Conservation (phyloP, 35 echinoderm and acorn worm species). For the Chiridota heheva region DNA sequence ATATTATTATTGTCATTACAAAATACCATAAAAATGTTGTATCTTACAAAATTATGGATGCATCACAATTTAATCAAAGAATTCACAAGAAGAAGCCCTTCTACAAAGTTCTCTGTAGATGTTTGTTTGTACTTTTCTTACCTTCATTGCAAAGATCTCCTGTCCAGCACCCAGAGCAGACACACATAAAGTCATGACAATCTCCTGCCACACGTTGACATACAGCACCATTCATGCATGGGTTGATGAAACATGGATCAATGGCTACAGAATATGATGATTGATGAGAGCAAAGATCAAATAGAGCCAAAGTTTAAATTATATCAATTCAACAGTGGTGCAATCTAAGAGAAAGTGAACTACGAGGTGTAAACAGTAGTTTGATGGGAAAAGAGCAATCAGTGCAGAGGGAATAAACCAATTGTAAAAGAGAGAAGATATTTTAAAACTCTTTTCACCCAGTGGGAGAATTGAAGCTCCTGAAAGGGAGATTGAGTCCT, state of each 20-base stretch:
- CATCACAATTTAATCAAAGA: slow-evolving; percentile 1
- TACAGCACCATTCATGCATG: slow-evolving; percentile 64
- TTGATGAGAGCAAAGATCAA: background rate
- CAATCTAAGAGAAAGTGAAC: no score
- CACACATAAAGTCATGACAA: slow-evolving; percentile 62
- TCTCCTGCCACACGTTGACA: slow-evolving; percentile 16
- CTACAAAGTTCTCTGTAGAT: no score
- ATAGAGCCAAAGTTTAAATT: background rate
- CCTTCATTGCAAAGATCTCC: slow-evolving; percentile 68
- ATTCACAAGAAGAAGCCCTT: no score
- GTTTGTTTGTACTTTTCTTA: no score
- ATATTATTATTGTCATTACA: no score
- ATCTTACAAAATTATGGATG: slow-evolving; percentile 19
- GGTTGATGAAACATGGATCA: slow-evolving; percentile 66
- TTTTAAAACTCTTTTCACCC: no score
- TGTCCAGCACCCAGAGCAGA: slow-evolving; percentile 57
- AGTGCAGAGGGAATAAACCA: no score
- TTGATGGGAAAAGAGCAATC: no score
- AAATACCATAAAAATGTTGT: slow-evolving; percentile 59
- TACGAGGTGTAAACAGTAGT: background rate
- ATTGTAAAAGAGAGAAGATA: no score
- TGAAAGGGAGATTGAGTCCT: no score
- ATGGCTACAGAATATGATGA: slow-evolving; percentile 33
- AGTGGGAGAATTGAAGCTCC: no score
- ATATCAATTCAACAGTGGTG: no score